Percentiles rank a stretch among this genome's conserved stretches.
Conservation (phyloP, 1,140 invertebrate species). For the Danaus plexippus region DNA sequence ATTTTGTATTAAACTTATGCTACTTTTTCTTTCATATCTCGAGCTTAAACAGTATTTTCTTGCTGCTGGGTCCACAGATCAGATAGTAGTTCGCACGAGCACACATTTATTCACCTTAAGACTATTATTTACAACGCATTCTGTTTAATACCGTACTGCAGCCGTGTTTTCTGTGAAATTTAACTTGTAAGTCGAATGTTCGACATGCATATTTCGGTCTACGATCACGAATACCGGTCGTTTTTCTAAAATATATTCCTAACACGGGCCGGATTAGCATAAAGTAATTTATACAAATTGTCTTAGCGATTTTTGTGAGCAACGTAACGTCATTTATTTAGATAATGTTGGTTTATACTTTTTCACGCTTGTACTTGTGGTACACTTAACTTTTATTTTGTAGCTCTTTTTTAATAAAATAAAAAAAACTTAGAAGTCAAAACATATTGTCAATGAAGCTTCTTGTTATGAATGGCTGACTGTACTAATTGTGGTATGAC, state of each 20-base stretch:
- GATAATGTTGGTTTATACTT: constrained; percentile 28
- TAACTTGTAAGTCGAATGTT: constrained; percentile 9
- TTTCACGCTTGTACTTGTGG: too few species aligned
- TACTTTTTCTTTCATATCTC: constrained; percentile 54
- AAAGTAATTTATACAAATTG: constrained; percentile 68
- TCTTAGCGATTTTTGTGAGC: constrained; percentile 58
- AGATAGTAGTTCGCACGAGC: constrained; percentile 53
- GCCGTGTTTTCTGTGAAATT: constrained; percentile 44
- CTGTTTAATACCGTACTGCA: constrained; percentile 54
- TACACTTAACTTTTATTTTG: too few species aligned
- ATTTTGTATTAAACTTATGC: constrained; percentile 57
- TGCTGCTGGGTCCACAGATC: constrained; percentile 48
- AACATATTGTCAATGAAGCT: too few species aligned
- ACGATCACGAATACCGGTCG: constrained; percentile 34
- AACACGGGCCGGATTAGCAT: constrained; percentile 53
- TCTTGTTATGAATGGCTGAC: too few species aligned
- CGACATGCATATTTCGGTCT: constrained; percentile 22
- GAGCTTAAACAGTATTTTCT: constrained; percentile 56
- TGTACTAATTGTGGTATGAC: too few species aligned
- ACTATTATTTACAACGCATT: constrained; percentile 66
- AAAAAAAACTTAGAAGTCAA: too few species aligned
- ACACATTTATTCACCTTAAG: constrained; percentile 64
- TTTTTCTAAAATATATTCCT: constrained; percentile 54
- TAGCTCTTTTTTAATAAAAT: too few species aligned
- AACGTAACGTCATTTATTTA: constrained; percentile 46